A percentile compares a stretch with the other conserved stretches of the same genome.
Evolutionary conservation across 2,113 vertebrate species (phyloP).

Genomic region (Aegypius monachus): DNA sequence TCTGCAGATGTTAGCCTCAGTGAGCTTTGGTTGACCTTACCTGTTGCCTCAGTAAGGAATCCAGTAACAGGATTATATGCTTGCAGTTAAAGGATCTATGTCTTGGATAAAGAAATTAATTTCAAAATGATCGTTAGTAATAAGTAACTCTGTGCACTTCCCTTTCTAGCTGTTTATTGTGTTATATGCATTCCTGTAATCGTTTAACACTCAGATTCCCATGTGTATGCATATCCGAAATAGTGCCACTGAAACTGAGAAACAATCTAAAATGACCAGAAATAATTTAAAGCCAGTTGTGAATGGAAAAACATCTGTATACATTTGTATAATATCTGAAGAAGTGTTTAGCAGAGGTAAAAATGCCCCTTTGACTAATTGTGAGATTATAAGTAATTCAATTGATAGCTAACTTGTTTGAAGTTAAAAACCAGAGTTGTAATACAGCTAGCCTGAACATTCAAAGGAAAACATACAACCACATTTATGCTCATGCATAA

Average conservation of each 20-base stretch:
- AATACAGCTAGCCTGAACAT: not conserved
- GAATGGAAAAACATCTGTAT: not conserved
- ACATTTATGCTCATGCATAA: not conserved
- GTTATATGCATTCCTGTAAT: not conserved
- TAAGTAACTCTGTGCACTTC: not conserved
- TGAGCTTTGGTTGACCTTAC: not conserved
- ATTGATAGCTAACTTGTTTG: not conserved
- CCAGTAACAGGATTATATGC: not conserved
- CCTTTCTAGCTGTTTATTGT: not conserved
- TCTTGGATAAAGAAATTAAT: not conserved
- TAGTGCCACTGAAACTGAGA: not conserved
- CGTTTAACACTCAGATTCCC: not conserved
- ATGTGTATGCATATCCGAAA: not conserved
- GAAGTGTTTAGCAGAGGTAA: not conserved
- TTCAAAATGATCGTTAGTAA: not conserved
- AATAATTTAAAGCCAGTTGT: not conserved
- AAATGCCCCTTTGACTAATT: not conserved
- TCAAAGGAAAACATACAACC: not conserved
- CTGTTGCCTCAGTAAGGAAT: not conserved
- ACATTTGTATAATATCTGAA: not conserved
- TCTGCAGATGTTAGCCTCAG: not conserved
- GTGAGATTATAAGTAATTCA: not conserved
- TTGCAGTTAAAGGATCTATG: not conserved
- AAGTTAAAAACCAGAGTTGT: not conserved
- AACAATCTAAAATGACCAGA: not conserved